Base-by-base conservation (phyloP, 2,888 invertebrate genomes). In the Strigamia transsilvanica region DNA sequence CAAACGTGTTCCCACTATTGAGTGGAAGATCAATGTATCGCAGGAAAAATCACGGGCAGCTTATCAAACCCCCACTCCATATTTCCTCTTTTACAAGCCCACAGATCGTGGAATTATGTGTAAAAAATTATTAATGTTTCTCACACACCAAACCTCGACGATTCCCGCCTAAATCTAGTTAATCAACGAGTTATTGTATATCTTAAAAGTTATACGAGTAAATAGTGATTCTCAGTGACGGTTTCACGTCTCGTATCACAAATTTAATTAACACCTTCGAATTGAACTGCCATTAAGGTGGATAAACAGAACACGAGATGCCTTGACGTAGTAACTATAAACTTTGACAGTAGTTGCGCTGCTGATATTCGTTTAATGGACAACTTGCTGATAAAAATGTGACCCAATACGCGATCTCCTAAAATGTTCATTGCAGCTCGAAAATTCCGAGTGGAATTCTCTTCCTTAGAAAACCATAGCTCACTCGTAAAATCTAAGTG, bases 371-470 rank as follows among this genome's bases (percentile, higher is more conserved):
- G 9, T 13, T 73, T 27, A 27, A 73, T 66, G 61, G 73, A 73
- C 7, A 32, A 73, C 7, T 27, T 27, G 15, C 13, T 27, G 73
- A 73, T 73, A 73, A 73, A 42, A 73, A 73, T 73, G 32, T 73
- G 73, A 73, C 73, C 73, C n/a, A 9, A 18, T 5, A 1, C 73
- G 38, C 73, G 73, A 73, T 27, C 73, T 32, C 9, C n/a, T 21
- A 18, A 66, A 66, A 66, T 9, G 73, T 7, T 73, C 73, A 73
- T 73, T 27, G 12, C 27, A 32, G 73, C 27, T 73, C 73, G 1
- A 13, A 27, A 27, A 73, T 73, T 73, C 73, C 73, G 10, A 27
- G 73, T n/a, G 73, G 73, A 73, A 73, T 73, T 73, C 73, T 15
- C 21, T 23, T 13, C n/a, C 32, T 12, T 73, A 73, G 7, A 32